phyloP scores from a whole-genome alignment of 2,797 vertebrate genomes.

The Euphonia xanthogaster region DNA sequence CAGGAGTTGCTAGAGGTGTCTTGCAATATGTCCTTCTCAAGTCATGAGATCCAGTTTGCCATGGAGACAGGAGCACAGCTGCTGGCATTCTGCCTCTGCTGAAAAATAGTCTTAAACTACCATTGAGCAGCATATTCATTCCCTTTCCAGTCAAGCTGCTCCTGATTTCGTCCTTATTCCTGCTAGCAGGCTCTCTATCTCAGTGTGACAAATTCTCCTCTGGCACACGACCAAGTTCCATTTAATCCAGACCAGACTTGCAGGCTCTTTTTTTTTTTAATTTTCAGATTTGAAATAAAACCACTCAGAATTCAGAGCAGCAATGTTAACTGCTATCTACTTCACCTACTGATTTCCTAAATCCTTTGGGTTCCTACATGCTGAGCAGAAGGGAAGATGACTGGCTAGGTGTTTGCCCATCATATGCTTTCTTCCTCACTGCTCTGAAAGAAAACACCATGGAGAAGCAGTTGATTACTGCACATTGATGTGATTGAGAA shows the following conservation, averaged over 20 bases:
- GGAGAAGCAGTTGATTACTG: not conserved
- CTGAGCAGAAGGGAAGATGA: not conserved
- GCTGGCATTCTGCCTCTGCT: not conserved
- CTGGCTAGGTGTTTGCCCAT: not conserved
- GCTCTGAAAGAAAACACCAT: not conserved
- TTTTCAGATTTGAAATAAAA: constrained; percentile 1
- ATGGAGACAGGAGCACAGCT: not conserved
- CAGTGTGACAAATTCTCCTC: not conserved
- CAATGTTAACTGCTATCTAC: not conserved
- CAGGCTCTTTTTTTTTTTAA: not conserved
- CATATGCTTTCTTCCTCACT: not conserved
- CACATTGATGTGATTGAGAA: not conserved
- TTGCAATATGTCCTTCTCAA: not conserved
- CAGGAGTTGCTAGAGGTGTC: not conserved
- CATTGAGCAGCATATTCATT: not conserved
- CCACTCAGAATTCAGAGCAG: not conserved
- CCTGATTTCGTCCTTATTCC: not conserved
- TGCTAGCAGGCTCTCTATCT: not conserved
- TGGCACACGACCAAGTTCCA: not conserved
- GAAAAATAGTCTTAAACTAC: not conserved
- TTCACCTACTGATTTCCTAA: not conserved
- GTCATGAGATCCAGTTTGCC: not conserved
- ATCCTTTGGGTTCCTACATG: not conserved
- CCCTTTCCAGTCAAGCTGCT: not conserved
- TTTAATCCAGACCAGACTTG: not conserved